Percentiles rank a stretch among this genome's conserved stretches.
Conservation (phyloP, 2,797 vertebrate genomes). For the Anguilla obscura region DNA sequence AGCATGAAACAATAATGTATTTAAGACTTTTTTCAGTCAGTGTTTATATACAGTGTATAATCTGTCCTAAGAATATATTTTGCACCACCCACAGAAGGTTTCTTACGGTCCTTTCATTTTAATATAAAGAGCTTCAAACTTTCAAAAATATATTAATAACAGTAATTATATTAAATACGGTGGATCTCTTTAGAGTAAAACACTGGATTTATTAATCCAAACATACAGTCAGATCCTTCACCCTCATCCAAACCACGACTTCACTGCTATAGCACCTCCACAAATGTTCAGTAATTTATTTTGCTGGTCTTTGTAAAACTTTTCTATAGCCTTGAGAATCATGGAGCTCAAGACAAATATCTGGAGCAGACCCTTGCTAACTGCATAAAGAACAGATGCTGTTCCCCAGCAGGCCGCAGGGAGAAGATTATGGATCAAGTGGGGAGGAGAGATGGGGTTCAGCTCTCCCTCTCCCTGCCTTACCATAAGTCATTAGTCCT, state of each 20-base stretch:
- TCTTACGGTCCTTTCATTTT: not conserved
- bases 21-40: not conserved
- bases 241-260: not conserved
- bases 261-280: not conserved
- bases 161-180: not conserved
- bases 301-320: not conserved
- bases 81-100: not conserved
- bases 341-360: not conserved
- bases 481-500: not conserved
- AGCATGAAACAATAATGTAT: not conserved
- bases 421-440: not conserved
- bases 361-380: not conserved
- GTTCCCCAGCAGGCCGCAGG: not conserved
- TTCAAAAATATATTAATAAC: not conserved
- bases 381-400: not conserved
- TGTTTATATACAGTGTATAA: not conserved
- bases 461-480: not conserved
- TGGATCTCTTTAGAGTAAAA: not conserved
- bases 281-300: not conserved
- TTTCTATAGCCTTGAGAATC: not conserved
- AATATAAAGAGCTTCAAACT: not conserved
- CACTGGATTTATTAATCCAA: not conserved
- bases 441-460: not conserved
- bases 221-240: not conserved
- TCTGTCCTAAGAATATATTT: not conserved